These are phyloP conservation scores for Thalassarche chlororhynchos DNA, from an alignment of 2,113 vertebrate species.

Conservation along the genomic window DNA sequence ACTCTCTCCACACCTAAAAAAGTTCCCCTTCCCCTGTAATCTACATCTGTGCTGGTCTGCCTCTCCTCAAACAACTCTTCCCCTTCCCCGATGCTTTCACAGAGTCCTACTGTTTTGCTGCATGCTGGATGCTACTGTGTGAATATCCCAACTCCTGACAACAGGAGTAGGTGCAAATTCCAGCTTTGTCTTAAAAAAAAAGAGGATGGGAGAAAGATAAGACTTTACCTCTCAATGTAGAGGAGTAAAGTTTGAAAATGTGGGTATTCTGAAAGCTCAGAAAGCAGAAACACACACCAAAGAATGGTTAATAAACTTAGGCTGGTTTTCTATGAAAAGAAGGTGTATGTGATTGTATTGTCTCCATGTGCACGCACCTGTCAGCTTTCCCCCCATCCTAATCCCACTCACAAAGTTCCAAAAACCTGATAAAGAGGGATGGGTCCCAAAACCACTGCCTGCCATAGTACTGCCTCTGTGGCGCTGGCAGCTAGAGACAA, in stretches of 20 bases:
- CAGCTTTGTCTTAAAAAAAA: neutral
- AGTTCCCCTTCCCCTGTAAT: neutral
- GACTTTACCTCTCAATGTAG: neutral
- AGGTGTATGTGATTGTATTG: neutral
- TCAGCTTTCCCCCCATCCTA: neutral
- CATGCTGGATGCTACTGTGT: neutral
- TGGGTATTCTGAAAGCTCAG: neutral
- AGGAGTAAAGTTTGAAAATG: neutral
- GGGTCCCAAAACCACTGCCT: neutral
- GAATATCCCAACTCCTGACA: neutral
- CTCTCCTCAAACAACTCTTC: neutral
- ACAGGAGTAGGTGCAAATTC: neutral
- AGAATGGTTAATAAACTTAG: neutral
- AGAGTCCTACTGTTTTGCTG: neutral
- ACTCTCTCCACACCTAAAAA: neutral
- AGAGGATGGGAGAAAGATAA: neutral
- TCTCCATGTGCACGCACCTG: neutral
- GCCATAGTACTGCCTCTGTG: accelerated
- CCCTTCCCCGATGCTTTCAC: accelerated
- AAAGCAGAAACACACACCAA: neutral
- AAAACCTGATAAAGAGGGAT: neutral
- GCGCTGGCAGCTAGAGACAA: neutral
- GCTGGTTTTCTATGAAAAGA: neutral
- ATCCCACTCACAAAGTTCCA: neutral
- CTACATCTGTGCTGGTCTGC: neutral